Percentiles rank a stretch among this genome's conserved stretches.
Conservation (phyloP, 2,113 vertebrate species). For the Nothobranchius kuhntae region DNA sequence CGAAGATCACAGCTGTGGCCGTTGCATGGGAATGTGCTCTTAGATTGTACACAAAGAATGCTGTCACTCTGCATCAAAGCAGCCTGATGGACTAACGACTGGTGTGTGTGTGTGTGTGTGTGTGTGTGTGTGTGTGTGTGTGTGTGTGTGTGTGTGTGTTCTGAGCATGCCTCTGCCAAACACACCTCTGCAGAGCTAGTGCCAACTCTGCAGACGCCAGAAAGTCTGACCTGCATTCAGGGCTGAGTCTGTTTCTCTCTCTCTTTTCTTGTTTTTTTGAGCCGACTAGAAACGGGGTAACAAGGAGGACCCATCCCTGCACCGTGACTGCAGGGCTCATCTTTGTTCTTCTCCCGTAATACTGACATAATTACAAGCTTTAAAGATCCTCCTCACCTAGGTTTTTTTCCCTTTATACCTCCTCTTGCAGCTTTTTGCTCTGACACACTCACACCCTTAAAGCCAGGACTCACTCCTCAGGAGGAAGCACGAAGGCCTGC, state of each 20-base stretch:
- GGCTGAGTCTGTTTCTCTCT: conserved; percentile 65
- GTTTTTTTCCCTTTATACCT: conserved; percentile 40
- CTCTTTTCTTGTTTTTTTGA: conserved; percentile 15
- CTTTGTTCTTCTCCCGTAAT: conserved; percentile 78
- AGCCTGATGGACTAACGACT: conserved; percentile 51
- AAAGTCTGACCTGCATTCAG: conserved; percentile 73
- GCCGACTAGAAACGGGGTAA: conserved; percentile 64
- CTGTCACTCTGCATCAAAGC: conserved; percentile 67
- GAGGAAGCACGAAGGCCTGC: conserved; percentile 14
- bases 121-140: conserved; percentile 7
- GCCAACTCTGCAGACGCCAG: conserved; percentile 72
- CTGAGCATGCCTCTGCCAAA: conserved; percentile 46
- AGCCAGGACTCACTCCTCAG: conserved; percentile 27
- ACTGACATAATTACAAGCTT: conserved; percentile 80
- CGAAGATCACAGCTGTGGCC: conserved; percentile 49
- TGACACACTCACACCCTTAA: conserved; percentile 34
- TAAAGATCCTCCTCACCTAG: conserved; percentile 71
- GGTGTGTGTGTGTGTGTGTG: conserved; percentile 27
- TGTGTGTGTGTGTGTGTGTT: neutral
- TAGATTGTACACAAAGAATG: conserved; percentile 62
- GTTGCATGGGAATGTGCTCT: conserved; percentile 57
- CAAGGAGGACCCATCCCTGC: conserved; percentile 72
- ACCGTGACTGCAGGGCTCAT: conserved; percentile 76
- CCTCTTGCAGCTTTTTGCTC: conserved; percentile 32
- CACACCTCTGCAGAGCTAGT: conserved; percentile 51